Percentiles rank a stretch among this genome's conserved stretches.
Conservation (phyloP, 2,113 vertebrate genomes). For the Sarotherodon lohbergeri region DNA sequence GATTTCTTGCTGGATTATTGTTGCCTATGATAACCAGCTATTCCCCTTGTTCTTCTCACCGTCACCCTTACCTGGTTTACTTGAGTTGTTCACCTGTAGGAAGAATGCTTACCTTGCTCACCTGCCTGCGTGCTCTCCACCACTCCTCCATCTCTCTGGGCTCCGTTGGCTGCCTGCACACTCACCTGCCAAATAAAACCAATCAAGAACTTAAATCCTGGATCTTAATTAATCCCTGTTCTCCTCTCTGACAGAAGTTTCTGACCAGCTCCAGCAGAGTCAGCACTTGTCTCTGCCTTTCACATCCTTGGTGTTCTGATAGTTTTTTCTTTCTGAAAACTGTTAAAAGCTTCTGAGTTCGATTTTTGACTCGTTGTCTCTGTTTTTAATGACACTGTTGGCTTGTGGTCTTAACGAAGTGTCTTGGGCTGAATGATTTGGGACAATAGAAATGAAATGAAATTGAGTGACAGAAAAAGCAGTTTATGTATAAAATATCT, state of each 20-base stretch:
- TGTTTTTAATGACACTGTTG: not conserved
- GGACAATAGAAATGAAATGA: not conserved
- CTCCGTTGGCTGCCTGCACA: accelerated
- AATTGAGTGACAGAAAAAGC: not conserved
- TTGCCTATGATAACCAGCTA: not conserved
- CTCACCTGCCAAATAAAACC: not conserved
- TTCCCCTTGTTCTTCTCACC: not conserved
- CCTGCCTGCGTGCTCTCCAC: too few species aligned
- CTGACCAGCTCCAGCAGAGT: not conserved
- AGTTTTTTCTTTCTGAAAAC: not conserved
- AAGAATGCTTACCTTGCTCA: too few species aligned
- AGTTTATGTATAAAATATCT: not conserved
- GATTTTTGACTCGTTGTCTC: not conserved
- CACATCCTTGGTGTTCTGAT: not conserved
- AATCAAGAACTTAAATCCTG: not conserved
- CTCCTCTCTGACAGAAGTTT: not conserved
- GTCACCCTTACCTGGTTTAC: not conserved
- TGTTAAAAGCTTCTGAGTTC: not conserved
- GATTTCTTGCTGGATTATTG: not conserved
- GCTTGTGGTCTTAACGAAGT: not conserved
- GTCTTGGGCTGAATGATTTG: not conserved
- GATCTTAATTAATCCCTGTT: not conserved
- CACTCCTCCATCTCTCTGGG: too few species aligned
- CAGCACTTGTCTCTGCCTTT: not conserved
- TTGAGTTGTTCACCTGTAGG: not conserved